Percentiles rank a stretch among this genome's conserved stretches.
phyloP scores from a whole-genome alignment of 2,797 vertebrate species.

The Alcedo atthis region DNA sequence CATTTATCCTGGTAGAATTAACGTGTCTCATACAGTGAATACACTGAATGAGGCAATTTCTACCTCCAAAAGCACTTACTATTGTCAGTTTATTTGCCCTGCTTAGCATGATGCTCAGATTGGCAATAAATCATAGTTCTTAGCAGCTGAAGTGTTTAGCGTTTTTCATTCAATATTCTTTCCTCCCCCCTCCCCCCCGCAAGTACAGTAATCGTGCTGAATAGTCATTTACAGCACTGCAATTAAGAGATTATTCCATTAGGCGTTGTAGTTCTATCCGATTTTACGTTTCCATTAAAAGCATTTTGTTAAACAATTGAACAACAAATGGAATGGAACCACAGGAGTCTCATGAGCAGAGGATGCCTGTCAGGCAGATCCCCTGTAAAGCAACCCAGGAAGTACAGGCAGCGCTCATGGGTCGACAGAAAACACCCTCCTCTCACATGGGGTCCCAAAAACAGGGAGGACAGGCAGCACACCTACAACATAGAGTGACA shows the following conservation, averaged over 20 bases:
- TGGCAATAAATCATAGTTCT: constrained; percentile 6
- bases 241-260: constrained; percentile 50
- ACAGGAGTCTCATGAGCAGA: too few species aligned
- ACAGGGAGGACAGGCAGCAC: too few species aligned
- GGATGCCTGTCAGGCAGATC: too few species aligned
- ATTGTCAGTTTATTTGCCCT: background rate
- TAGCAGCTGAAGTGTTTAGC: constrained; percentile 8
- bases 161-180: constrained; percentile 24
- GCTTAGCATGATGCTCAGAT: background rate
- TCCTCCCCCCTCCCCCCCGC: background rate
- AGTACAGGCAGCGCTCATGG: too few species aligned
- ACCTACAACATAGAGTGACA: too few species aligned
- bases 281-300: constrained; percentile 48
- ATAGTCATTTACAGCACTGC: constrained; percentile 4
- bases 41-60: background rate
- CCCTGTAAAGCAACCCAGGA: too few species aligned
- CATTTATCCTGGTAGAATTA: constrained; percentile 42
- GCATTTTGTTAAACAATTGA: background rate
- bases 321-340: too few species aligned
- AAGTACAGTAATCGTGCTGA: constrained; percentile 29
- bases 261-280: constrained; percentile 33
- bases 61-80: constrained; percentile 34
- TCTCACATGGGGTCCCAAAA: too few species aligned
- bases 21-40: background rate
- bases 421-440: too few species aligned